Conservation (phyloP, 2,113 vertebrate species). For the Oreotrochilus melanogaster region DNA sequence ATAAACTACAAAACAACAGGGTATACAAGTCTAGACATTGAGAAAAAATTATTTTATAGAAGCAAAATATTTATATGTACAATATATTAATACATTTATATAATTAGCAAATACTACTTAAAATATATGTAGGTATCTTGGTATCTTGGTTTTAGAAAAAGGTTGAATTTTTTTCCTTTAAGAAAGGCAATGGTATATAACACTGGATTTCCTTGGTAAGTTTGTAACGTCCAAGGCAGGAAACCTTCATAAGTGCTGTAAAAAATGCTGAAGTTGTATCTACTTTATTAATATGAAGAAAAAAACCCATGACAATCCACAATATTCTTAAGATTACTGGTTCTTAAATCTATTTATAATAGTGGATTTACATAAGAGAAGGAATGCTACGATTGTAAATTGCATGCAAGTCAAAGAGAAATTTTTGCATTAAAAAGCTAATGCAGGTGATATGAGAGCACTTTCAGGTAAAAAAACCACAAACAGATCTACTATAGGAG, state of each 20-base stretch:
- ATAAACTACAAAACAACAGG: neutral
- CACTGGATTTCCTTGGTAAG: neutral
- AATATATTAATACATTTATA: neutral
- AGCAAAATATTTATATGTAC: accelerated
- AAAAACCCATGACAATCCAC: neutral
- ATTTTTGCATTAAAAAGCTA: neutral
- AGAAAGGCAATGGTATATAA: neutral
- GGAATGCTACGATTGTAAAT: neutral
- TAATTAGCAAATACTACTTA: neutral
- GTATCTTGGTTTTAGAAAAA: neutral
- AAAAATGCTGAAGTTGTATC: neutral
- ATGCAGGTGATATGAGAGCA: neutral
- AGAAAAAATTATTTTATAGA: neutral
- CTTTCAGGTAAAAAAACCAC: neutral
- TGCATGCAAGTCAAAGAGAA: neutral
- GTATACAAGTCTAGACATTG: neutral
- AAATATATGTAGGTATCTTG: neutral
- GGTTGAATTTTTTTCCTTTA: neutral
- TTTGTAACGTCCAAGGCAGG: neutral
- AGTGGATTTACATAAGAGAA: neutral
- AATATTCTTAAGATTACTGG: neutral
- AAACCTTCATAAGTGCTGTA: neutral
- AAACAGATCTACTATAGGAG: neutral
- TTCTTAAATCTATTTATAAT: neutral
- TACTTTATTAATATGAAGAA: neutral